Base-by-base conservation (phyloP, 2,113 vertebrate species). In the Synodontis membranacea region DNA sequence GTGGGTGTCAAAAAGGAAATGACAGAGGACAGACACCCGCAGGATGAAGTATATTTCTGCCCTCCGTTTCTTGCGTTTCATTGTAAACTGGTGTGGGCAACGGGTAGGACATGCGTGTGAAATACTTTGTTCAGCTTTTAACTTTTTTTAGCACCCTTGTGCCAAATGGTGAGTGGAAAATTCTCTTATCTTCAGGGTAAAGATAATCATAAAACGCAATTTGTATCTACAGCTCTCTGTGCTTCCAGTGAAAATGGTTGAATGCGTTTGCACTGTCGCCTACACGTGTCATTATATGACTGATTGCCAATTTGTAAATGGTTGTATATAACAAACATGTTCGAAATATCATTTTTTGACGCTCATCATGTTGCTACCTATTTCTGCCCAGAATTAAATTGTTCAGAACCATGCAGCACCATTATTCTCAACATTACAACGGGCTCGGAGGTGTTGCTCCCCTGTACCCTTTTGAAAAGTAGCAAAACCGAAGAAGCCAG, bases 401-500 rank as follows among this genome's bases (percentile, higher is more conserved):
- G 80, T 39, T n/a, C 15, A 44, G 31, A 4, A 25, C 6, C 46
- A 34, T 88, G 87, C 68, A 80, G 5, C 4, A 76, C 4, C 31
- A 23, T 7, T 2, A 84, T 0, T 10, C 7, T 94, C 19, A 39
- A 0, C 0, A 42, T 4, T 60, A n/a, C 0, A 12, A 2, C 5
- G 44, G 92, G 91, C 64, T 93, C 93, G 23, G 84, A 90, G 28
- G 90, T 91, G 19, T 60, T 91, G 2, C 87, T 95, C 0, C 89
- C 89, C 0, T 95, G 94, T 84, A 14, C 2, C 31, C 82, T 90
- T 50, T 0, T 3, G 25, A 64, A 0, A 44, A 72, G 0, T 0
- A 39, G 25, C 2, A 2, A 56, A 34, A 79, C 60, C 0, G 12
- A 50, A 1, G 46, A 5, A 34, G 37, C 37, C 0, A 9, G 0